A percentile compares a stretch with the other conserved stretches of the same genome.
Conservation (phyloP, 2,113 vertebrate species). For the Dunckerocampus dactyliophorus region DNA sequence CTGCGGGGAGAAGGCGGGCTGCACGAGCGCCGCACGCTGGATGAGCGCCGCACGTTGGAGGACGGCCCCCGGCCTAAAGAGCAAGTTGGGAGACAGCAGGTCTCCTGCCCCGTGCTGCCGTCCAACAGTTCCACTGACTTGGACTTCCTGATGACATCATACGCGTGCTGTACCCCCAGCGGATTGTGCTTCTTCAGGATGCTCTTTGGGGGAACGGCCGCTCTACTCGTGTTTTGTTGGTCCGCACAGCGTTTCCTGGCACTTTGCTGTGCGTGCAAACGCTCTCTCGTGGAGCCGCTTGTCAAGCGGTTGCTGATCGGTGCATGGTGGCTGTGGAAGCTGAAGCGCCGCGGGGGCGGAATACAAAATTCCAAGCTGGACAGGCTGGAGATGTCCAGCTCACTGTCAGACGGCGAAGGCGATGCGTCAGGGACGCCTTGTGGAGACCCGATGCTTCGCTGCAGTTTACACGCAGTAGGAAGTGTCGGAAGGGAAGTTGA, state of each 20-base stretch:
- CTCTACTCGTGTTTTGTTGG: not conserved
- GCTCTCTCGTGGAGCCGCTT: not conserved
- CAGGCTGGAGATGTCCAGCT: constrained; percentile 67
- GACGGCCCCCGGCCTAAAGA: constrained; percentile 23
- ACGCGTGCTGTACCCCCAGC: constrained; percentile 24
- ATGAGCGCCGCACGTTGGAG: not conserved
- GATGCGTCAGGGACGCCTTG: constrained; percentile 13
- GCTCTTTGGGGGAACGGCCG: constrained; percentile 66
- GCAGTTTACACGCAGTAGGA: constrained; percentile 2
- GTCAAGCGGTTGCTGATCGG: not conserved
- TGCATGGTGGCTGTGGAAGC: not conserved
- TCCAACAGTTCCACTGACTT: constrained; percentile 69
- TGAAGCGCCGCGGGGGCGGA: constrained; percentile 39
- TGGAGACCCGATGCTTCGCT: not conserved
- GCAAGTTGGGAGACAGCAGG: not conserved
- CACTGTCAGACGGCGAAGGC: constrained; percentile 62
- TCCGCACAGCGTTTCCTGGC: not conserved
- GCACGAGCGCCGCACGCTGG: not conserved
- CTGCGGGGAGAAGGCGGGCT: constrained; percentile 4
- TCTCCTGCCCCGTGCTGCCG: not conserved
- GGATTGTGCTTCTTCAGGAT: constrained; percentile 76
- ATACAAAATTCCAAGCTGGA: constrained; percentile 65
- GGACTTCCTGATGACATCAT: constrained; percentile 69
- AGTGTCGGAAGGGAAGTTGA: constrained; percentile 18
- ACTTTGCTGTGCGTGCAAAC: too few relatives aligned